Evolutionary conservation across 2,113 vertebrate species (phyloP).

Genomic region (Caranx ignobilis): DNA sequence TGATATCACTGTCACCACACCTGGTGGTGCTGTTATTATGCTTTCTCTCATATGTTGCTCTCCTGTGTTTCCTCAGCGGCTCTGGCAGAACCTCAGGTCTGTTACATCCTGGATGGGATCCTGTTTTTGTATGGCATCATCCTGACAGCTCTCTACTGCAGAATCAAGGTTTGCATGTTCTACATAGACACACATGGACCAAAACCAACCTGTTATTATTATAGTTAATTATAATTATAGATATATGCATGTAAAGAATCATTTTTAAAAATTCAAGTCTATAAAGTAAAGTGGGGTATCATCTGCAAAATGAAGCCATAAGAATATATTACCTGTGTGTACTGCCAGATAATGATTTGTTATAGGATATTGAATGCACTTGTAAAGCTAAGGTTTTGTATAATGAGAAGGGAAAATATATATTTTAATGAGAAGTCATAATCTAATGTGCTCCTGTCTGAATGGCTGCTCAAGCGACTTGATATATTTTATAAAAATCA

Average conservation of each 20-base stretch:
- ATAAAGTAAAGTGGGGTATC: background rate
- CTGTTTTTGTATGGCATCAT: slow-evolving; percentile 90
- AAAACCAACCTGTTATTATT: background rate
- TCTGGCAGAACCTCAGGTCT: slow-evolving; percentile 83
- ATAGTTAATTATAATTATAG: background rate
- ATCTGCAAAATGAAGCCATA: background rate
- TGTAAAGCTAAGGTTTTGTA: background rate
- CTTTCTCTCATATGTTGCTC: background rate
- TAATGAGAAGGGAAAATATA: no score
- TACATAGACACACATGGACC: background rate
- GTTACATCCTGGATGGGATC: slow-evolving; percentile 89
- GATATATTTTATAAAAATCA: background rate
- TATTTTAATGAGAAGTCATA: no score
- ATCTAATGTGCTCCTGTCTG: background rate
- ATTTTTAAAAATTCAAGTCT: background rate
- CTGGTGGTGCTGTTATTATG: background rate
- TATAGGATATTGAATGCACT: no score
- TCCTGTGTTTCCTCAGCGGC: slow-evolving; percentile 65
- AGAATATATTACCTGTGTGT: no score
- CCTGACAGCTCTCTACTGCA: slow-evolving; percentile 90
- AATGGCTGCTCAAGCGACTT: background rate
- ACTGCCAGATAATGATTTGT: no score
- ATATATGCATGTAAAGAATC: background rate
- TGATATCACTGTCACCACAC: background rate
- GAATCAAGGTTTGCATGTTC: slow-evolving; percentile 84